These are phyloP conservation scores for Ailurus styani DNA, from an alignment of 2,113 vertebrate genomes.

Conservation along the genomic window DNA sequence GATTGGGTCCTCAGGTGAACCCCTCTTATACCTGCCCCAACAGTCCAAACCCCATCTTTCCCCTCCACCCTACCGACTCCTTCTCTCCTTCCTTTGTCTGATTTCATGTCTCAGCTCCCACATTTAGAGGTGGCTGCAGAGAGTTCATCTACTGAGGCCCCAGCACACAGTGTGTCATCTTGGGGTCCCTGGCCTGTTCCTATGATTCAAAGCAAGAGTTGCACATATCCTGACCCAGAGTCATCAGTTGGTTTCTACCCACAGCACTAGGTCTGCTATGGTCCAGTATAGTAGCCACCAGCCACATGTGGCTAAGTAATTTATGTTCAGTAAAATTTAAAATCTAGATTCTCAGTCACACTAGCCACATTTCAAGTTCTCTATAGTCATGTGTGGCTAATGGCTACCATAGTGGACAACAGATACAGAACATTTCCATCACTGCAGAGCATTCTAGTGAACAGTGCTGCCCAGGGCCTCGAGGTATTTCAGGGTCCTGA, in stretches of 20 bases:
- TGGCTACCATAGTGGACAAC: not conserved
- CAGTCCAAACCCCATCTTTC: conserved; percentile 6
- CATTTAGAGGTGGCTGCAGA: conserved; percentile 22
- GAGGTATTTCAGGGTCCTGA: not conserved
- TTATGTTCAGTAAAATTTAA: not conserved
- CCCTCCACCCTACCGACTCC: conserved; percentile 27
- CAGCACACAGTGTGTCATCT: not conserved
- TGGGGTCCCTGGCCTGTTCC: not conserved
- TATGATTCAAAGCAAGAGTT: conserved; percentile 3
- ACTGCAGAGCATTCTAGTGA: not conserved
- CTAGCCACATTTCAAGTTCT: not conserved
- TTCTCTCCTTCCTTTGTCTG: conserved; percentile 10
- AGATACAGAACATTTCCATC: not conserved
- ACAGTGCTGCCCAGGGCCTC: not conserved
- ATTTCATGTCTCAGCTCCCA: conserved; percentile 56
- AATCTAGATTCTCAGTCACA: not conserved
- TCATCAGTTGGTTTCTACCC: not conserved
- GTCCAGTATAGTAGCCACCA: not conserved
- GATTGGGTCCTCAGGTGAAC: conserved; percentile 42
- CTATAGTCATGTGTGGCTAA: not conserved
- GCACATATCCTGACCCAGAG: not conserved
- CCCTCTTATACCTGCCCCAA: not conserved
- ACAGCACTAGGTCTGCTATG: not conserved
- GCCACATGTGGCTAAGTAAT: not conserved
- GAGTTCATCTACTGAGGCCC: not conserved